Percentiles rank a stretch among this genome's conserved stretches.
Conservation (phyloP, 2,113 vertebrate genomes). For the Psittacus erithacus region DNA sequence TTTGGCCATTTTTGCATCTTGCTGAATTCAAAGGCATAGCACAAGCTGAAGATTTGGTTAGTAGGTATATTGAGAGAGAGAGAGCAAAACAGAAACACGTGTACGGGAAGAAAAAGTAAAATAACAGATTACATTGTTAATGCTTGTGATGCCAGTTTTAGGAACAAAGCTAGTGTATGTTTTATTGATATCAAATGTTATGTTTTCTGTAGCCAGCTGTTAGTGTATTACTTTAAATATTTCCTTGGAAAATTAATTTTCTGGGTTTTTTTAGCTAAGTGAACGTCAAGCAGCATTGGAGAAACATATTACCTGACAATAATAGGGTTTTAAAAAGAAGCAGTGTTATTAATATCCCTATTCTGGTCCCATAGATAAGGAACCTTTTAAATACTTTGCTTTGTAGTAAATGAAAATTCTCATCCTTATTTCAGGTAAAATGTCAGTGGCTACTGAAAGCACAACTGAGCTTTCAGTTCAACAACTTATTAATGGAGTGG, state of each 20-base stretch:
- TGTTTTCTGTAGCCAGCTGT: not conserved
- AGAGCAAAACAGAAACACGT: not conserved
- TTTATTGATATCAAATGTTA: not conserved
- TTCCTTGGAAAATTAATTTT: conserved; percentile 52
- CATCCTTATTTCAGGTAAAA: conserved; percentile 61
- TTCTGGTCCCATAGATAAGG: conserved; percentile 71
- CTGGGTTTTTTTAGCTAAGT: not conserved
- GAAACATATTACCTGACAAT: conserved; percentile 66
- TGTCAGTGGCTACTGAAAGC: conserved; percentile 45
- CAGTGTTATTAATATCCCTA: conserved; percentile 65
- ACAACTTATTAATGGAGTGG: conserved; percentile 32
- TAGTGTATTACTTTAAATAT: not conserved
- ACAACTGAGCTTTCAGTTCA: conserved; percentile 27
- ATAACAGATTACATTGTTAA: not conserved
- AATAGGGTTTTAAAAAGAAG: conserved; percentile 66
- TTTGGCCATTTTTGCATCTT: not conserved
- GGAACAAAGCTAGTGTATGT: not conserved
- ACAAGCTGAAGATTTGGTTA: not conserved
- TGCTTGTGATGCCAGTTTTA: not conserved
- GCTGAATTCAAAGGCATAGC: not conserved
- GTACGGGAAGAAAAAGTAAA: not conserved
- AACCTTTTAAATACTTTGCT: conserved; percentile 62
- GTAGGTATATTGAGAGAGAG: not conserved
- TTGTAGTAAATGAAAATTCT: conserved; percentile 68
- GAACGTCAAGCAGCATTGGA: conserved; percentile 1